Conservation (phyloP, 2,113 vertebrate genomes). For the Hydrochoerus hydrochaeris region DNA sequence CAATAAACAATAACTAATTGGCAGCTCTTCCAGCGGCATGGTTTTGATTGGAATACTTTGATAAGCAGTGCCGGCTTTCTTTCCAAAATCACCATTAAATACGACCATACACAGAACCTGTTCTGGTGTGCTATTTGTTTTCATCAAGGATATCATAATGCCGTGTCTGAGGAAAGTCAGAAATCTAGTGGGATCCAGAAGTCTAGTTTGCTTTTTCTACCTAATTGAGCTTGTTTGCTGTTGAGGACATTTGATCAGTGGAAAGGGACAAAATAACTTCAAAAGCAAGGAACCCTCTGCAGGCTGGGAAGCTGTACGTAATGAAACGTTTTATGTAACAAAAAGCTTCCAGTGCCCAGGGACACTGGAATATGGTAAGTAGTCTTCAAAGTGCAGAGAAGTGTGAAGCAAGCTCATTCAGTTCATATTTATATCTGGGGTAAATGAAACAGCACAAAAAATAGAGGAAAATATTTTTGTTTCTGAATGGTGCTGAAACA, state of each 20-base stretch:
- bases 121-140: background rate
- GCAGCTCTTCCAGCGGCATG: too few relatives aligned
- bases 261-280: background rate
- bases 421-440: background rate
- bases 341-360: background rate
- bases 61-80: background rate
- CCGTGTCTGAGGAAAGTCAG: background rate
- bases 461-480: background rate
- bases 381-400: background rate
- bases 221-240: background rate
- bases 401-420: background rate
- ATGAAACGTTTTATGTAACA: background rate
- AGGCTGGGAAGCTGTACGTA: background rate
- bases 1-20: background rate
- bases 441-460: background rate
- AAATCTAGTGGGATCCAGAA: background rate
- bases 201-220: background rate
- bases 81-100: background rate
- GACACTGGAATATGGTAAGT: background rate
- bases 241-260: background rate
- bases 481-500: background rate
- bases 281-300: background rate
- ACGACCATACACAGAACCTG: background rate
- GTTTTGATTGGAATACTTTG: background rate
- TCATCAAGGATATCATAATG: background rate